These are phyloP conservation scores for Arctopsyche grandis DNA, from an alignment of 1,140 invertebrate species.

Conservation along the genomic window DNA sequence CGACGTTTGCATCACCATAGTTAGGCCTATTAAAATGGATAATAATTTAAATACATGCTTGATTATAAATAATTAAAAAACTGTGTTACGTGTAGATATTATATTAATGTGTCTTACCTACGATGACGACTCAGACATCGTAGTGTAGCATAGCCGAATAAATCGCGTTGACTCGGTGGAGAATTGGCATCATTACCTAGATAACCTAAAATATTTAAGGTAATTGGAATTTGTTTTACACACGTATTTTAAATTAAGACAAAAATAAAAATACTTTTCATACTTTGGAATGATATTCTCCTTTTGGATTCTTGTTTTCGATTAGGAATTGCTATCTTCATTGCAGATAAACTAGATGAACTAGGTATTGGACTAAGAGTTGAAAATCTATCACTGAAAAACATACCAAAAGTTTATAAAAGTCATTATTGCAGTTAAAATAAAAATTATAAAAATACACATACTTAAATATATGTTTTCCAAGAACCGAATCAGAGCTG, in stretches of 20 bases:
- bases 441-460: conserved; percentile 54
- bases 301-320: conserved; percentile 62
- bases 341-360: conserved; percentile 72
- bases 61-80: not conserved
- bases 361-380: conserved; percentile 87
- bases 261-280: conserved; percentile 53
- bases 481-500: conserved; percentile 77
- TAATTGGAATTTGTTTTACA: not conserved
- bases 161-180: conserved; percentile 76
- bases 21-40: conserved; percentile 40
- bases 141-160: conserved; percentile 84
- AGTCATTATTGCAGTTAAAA: not conserved
- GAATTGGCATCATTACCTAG: conserved; percentile 64
- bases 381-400: conserved; percentile 72
- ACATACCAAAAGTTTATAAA: not conserved
- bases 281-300: conserved; percentile 67
- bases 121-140: conserved; percentile 72
- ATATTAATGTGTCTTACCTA: conserved; percentile 29
- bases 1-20: conserved; percentile 44
- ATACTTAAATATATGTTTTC: conserved; percentile 67
- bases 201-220: conserved; percentile 57
- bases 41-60: not conserved
- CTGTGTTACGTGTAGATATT: not conserved
- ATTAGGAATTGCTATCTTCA: conserved; percentile 60
- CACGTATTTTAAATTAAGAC: not conserved